These are phyloP conservation scores for Sula dactylatra DNA, from an alignment of 2,113 vertebrate genomes.

Conservation along the genomic window DNA sequence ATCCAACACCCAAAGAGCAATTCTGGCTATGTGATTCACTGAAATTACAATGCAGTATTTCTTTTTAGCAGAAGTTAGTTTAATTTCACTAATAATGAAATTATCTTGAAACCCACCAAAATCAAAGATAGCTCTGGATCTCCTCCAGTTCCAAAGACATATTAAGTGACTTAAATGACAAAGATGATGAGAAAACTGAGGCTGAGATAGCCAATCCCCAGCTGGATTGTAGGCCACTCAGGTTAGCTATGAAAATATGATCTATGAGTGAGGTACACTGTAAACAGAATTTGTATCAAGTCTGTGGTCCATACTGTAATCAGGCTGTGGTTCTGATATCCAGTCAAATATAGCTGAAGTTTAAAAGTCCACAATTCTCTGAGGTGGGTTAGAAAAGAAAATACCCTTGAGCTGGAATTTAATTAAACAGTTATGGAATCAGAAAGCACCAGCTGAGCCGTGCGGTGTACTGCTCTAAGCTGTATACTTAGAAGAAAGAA, in stretches of 20 bases:
- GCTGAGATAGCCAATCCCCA: background rate
- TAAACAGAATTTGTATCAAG: background rate
- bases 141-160: background rate
- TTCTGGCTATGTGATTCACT: background rate
- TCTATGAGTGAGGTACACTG: background rate
- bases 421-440: background rate
- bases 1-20: background rate
- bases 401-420: background rate
- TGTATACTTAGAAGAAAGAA: background rate
- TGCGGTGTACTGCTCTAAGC: background rate
- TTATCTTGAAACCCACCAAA: background rate
- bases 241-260: background rate
- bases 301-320: background rate
- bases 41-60: background rate
- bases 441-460: background rate
- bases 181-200: background rate
- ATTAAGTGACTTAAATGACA: background rate
- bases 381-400: background rate
- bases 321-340: background rate
- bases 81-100: background rate
- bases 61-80: background rate
- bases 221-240: background rate
- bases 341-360: background rate
- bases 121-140: background rate
- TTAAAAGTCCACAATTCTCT: background rate